Base-by-base conservation (phyloP, 2,797 vertebrate species). In the Gymnothorax reevesii region DNA sequence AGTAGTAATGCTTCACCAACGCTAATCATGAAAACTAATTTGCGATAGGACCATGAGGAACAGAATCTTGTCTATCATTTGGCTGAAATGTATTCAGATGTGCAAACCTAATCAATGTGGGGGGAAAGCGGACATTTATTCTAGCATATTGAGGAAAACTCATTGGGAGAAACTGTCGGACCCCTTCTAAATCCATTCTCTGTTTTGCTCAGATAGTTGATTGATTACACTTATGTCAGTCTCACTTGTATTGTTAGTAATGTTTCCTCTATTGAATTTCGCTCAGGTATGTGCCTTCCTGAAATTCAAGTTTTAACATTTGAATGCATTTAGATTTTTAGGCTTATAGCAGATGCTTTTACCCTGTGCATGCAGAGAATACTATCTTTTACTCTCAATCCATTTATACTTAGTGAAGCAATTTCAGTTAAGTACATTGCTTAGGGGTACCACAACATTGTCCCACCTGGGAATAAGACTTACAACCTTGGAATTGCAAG, bases 41-140 rank as follows among this genome's bases (percentile, higher is more conserved):
- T 7, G 22, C 10, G 54, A 55, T 22, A 80, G 57, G 49, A 77
- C 42, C 55, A 54, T 57, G 71, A 83, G 33, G 42, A 42, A 85
- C 75, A 54, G 77, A 33, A 64, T 84, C 62, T 17, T 33, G 55
- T 69, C 82, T 55, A 12, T 42, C 83, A 82, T 83, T 84, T 80
- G 33, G 12, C 73, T 66, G 27, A 79, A 20, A 42, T 5, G 69
- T 64, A 75, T 27, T 17, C 57, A 17, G 52, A 13, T 17, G 17
- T 57, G 86, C 55, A 55, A 62, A 79, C 57, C 55, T 57, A 2
- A 49, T 52, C 52, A 77, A 52, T 15, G 5, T 77, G 15, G 13
- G 73, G 20, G 6, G 33, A 77, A 42, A 15, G 6, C 52, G 42
- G 17, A 17, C 42, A 3, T 77, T 7, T 49, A 77, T 52, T 27